Conservation (phyloP, 1,140 invertebrate species). For the Hydropsyche tenuis region DNA sequence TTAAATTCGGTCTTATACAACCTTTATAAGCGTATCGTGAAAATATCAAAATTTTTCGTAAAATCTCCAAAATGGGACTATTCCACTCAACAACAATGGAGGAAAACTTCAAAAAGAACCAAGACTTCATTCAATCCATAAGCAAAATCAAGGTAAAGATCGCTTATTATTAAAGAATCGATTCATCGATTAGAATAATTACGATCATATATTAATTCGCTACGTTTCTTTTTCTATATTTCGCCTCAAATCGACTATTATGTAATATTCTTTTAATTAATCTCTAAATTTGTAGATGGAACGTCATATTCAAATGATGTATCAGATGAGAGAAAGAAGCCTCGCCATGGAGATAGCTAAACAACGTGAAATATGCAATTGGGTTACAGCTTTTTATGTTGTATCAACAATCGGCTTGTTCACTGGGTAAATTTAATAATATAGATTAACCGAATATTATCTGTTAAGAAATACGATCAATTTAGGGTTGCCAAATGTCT, state of each 20-base stretch:
- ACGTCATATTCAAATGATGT: constrained; percentile 79
- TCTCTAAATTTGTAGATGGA: constrained; percentile 69
- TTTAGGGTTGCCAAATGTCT: no score
- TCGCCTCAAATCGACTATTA: neutral
- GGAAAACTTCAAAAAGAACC: constrained; percentile 70
- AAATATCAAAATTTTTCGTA: no score
- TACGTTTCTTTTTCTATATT: neutral
- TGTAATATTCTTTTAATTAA: no score
- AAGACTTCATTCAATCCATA: constrained; percentile 73
- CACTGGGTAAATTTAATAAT: constrained; percentile 61
- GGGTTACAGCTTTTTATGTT: constrained; percentile 74
- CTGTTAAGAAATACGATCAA: no score
- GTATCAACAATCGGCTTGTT: constrained; percentile 64
- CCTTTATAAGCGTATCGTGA: no score
- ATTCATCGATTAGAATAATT: no score
- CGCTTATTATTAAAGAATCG: no score
- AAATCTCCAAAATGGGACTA: constrained; percentile 41
- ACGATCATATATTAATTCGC: neutral
- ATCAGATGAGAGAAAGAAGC: constrained; percentile 77
- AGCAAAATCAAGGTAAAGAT: constrained; percentile 71
- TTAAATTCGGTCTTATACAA: no score
- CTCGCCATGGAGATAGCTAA: constrained; percentile 75
- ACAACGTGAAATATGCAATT: constrained; percentile 74
- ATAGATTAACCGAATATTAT: no score
- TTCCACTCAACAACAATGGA: constrained; percentile 55